Evolutionary conservation across 2,888 invertebrate genomes (phyloP).

Genomic region (Athalia cordata): DNA sequence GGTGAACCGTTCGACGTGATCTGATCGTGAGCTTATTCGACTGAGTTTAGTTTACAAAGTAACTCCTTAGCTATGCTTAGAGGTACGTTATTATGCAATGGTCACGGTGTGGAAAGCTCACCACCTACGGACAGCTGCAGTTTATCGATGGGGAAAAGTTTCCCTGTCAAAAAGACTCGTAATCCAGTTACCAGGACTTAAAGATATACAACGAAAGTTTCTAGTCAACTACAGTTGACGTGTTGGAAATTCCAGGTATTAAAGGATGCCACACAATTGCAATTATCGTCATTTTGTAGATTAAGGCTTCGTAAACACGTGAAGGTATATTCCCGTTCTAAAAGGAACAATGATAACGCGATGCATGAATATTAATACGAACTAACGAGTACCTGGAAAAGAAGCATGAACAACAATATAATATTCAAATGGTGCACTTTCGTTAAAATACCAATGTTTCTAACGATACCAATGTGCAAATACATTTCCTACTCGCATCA

Average conservation of each 20-base stretch:
- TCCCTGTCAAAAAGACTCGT: neutral
- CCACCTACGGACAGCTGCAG: neutral
- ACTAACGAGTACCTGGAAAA: too few species aligned
- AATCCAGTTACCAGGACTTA: neutral
- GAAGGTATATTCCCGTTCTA: neutral
- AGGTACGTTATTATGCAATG: neutral
- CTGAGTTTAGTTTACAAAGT: slow-evolving; percentile 6
- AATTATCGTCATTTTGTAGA: too few species aligned
- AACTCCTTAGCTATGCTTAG: neutral
- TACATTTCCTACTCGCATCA: slow-evolving; percentile 1
- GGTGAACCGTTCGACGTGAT: slow-evolving; percentile 27
- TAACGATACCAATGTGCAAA: neutral
- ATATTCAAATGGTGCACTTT: too few species aligned
- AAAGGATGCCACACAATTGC: too few species aligned
- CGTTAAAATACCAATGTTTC: too few species aligned
- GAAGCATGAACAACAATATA: too few species aligned
- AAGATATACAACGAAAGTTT: neutral
- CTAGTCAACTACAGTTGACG: too few species aligned
- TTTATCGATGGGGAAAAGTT: neutral
- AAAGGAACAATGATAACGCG: neutral
- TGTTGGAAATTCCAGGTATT: too few species aligned
- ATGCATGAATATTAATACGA: neutral
- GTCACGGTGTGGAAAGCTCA: slow-evolving; percentile 32
- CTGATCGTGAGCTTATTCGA: neutral
- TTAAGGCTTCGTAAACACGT: too few species aligned